Percentiles rank a stretch among this genome's conserved stretches.
Conservation (phyloP, 2,888 invertebrate genomes). For the Euplagia quadripunctaria region DNA sequence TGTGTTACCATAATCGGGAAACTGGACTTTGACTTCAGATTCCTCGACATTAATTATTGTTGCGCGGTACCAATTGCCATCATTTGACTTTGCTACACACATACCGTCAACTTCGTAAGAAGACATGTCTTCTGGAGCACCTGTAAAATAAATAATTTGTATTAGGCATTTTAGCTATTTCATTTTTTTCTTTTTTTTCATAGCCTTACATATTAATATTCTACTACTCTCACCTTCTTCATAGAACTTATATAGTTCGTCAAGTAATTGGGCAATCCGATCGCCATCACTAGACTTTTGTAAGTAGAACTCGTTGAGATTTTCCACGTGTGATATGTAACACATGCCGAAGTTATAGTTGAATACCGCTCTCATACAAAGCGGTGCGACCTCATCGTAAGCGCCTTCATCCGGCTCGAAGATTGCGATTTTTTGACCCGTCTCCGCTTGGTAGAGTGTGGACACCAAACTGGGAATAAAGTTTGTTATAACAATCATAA, state of each 20-base stretch:
- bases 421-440: slow-evolving; percentile 82
- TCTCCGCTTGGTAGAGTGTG: slow-evolving; percentile 87
- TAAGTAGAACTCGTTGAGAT: slow-evolving; percentile 88
- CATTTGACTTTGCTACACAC: slow-evolving; percentile 89
- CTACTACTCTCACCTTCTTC: slow-evolving; percentile 70
- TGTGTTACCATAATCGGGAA: slow-evolving; percentile 91
- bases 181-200: background rate
- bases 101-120: slow-evolving; percentile 82
- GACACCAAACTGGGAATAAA: slow-evolving; percentile 88
- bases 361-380: slow-evolving; percentile 89
- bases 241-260: slow-evolving; percentile 86
- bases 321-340: slow-evolving; percentile 87
- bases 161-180: no score
- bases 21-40: slow-evolving; percentile 84
- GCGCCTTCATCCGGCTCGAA: slow-evolving; percentile 86
- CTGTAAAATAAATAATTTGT: slow-evolving; percentile 52
- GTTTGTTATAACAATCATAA: background rate
- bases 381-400: slow-evolving; percentile 80
- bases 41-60: slow-evolving; percentile 81
- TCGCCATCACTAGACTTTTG: slow-evolving; percentile 86
- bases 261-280: slow-evolving; percentile 85
- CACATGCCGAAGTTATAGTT: slow-evolving; percentile 87
- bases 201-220: background rate
- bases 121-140: slow-evolving; percentile 72
- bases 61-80: slow-evolving; percentile 92